A percentile compares a stretch with the other conserved stretches of the same genome.
Conservation (phyloP, 2,888 invertebrate species). For the Amphimallon solstitiale region DNA sequence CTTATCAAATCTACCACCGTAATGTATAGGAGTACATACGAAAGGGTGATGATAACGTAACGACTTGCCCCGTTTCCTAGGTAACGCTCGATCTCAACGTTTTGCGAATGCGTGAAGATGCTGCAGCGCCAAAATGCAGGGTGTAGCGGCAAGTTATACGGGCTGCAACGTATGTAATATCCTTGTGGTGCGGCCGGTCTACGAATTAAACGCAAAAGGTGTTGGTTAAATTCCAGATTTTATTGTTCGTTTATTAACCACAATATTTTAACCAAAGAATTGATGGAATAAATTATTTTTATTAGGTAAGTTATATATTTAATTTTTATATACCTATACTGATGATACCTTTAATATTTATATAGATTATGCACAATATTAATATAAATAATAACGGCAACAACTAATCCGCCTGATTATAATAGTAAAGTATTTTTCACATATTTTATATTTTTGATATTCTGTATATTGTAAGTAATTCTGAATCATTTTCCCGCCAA, state of each 20-base stretch:
- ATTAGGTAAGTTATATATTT: neutral
- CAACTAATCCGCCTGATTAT: no score
- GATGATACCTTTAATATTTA: no score
- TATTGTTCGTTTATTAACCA: no score
- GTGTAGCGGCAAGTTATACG: conserved; percentile 34
- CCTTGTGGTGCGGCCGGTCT: conserved; percentile 15
- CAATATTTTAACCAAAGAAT: neutral
- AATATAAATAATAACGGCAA: no score
- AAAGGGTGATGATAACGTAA: conserved; percentile 47
- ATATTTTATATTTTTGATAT: neutral
- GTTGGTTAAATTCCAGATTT: neutral
- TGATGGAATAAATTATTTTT: neutral
- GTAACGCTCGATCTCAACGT: conserved; percentile 45
- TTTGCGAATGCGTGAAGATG: conserved; percentile 48
- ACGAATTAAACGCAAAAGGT: neutral
- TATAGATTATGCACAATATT: no score
- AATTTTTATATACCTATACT: neutral
- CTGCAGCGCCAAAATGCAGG: conserved; percentile 38
- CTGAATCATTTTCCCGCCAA: conserved; percentile 24
- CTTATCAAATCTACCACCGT: conserved; percentile 42
- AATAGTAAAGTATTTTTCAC: neutral
- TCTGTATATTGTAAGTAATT: conserved; percentile 4
- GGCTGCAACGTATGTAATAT: conserved; percentile 6
- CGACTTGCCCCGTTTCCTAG: conserved; percentile 46
- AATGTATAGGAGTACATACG: conserved; percentile 42